phyloP scores from a whole-genome alignment of 2,888 invertebrate genomes.

The Stomorhina lunata region DNA sequence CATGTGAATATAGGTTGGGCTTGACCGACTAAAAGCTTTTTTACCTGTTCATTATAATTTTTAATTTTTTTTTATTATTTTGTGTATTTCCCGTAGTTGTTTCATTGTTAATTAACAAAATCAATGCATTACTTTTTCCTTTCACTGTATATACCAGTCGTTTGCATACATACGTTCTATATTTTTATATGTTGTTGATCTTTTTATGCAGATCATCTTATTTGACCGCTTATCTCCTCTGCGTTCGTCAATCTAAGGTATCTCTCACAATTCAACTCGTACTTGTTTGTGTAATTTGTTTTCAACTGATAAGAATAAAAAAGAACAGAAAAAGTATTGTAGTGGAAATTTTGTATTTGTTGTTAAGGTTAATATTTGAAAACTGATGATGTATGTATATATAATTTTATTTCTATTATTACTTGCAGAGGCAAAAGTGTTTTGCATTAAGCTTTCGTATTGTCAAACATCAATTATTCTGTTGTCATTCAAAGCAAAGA shows the following conservation, averaged over 20 bases:
- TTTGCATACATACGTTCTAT: slow-evolving; percentile 1
- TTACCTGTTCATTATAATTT: too few species aligned
- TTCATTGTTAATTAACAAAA: too few species aligned
- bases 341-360: slow-evolving; percentile 23
- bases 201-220: slow-evolving; percentile 19
- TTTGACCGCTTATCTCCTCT: not conserved
- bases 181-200: not conserved
- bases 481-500: slow-evolving; percentile 2
- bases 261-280: not conserved
- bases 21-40: too few species aligned
- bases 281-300: slow-evolving; percentile 21
- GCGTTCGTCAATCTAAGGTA: not conserved
- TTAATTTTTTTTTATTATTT: too few species aligned
- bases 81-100: not conserved
- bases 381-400: not conserved
- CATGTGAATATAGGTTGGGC: too few species aligned
- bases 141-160: slow-evolving; percentile 2
- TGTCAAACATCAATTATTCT: slow-evolving; percentile 27
- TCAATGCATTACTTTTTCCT: not conserved
- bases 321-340: too few species aligned
- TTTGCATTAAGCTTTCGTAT: slow-evolving; percentile 17
- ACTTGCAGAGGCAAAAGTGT: slow-evolving; percentile 1
- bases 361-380: slow-evolving; percentile 38
- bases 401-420: not conserved
- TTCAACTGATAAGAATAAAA: slow-evolving; percentile 40